These are phyloP conservation scores for Perdix hodgsoniae DNA, from an alignment of 2,797 vertebrate genomes.

Conservation along the genomic window DNA sequence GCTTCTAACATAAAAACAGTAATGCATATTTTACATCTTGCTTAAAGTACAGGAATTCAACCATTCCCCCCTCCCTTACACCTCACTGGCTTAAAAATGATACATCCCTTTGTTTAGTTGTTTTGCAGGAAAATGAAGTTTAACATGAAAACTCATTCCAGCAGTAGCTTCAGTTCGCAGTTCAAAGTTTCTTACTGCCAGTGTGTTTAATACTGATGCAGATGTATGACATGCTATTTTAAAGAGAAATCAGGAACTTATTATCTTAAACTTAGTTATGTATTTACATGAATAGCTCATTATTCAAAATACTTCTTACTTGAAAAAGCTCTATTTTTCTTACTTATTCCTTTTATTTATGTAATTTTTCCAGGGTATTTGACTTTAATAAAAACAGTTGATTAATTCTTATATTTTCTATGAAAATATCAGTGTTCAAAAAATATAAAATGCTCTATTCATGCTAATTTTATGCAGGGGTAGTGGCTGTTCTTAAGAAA, in stretches of 20 bases:
- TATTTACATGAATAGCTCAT: background rate
- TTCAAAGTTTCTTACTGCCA: background rate
- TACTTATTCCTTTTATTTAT: background rate
- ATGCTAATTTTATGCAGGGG: background rate
- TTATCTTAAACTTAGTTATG: background rate
- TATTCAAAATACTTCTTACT: background rate
- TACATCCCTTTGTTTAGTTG: background rate
- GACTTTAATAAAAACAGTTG: background rate
- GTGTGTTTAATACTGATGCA: background rate
- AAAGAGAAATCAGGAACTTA: background rate
- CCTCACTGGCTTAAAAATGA: background rate
- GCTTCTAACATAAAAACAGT: background rate
- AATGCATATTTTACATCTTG: background rate
- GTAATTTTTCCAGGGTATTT: background rate
- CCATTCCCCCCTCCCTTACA: too few species aligned
- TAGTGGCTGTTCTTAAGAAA: background rate
- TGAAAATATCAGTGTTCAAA: conserved; percentile 9
- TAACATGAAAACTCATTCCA: background rate
- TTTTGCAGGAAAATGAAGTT: rapidly evolving
- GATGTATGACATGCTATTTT: background rate
- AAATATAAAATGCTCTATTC: background rate
- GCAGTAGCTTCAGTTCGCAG: background rate
- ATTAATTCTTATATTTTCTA: conserved; percentile 10
- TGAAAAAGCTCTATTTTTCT: background rate
- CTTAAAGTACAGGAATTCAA: background rate